Conservation (phyloP, 1,140 invertebrate genomes). For the Drosophila busckii region DNA sequence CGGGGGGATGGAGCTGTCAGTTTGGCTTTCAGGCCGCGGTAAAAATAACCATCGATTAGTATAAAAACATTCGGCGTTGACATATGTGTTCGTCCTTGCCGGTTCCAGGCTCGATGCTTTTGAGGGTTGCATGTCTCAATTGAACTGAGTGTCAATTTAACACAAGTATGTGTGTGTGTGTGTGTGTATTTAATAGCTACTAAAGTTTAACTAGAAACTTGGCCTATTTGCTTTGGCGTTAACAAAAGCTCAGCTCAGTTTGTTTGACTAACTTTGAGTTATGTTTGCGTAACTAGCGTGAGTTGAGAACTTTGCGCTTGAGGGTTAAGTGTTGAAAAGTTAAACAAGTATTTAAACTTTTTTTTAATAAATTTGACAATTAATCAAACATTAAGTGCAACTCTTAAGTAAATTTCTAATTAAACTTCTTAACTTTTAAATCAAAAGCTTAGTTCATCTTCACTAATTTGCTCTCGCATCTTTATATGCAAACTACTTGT, state of each 20-base stretch:
- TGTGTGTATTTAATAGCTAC: slow-evolving; percentile 4
- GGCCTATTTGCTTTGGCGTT: slow-evolving; percentile 19
- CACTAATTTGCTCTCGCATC: too few relatives aligned
- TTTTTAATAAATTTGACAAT: too few relatives aligned
- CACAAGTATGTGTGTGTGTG: too few relatives aligned
- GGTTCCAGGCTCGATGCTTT: slow-evolving; percentile 24
- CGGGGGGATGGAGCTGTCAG: background rate
- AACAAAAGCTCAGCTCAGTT: slow-evolving; percentile 15
- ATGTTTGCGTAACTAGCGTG: background rate
- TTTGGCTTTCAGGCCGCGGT: slow-evolving; percentile 9
- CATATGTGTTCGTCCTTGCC: slow-evolving; percentile 31
- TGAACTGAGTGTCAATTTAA: slow-evolving; percentile 15
- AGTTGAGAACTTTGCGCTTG: too few relatives aligned
- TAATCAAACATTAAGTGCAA: too few relatives aligned
- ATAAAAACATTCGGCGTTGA: slow-evolving; percentile 44
- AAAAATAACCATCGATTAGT: slow-evolving; percentile 60
- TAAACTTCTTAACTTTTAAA: too few relatives aligned
- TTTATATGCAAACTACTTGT: too few relatives aligned
- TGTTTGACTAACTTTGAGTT: slow-evolving; percentile 7
- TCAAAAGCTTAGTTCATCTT: too few relatives aligned
- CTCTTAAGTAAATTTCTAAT: too few relatives aligned
- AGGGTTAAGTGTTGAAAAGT: background rate
- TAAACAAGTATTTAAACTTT: too few relatives aligned
- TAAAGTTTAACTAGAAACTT: slow-evolving; percentile 1
- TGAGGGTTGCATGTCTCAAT: slow-evolving; percentile 14